Percentiles rank a stretch among this genome's conserved stretches.
Evolutionary conservation across 2,888 invertebrate species (phyloP).

Genomic region (Chrysotoxum bicinctum): DNA sequence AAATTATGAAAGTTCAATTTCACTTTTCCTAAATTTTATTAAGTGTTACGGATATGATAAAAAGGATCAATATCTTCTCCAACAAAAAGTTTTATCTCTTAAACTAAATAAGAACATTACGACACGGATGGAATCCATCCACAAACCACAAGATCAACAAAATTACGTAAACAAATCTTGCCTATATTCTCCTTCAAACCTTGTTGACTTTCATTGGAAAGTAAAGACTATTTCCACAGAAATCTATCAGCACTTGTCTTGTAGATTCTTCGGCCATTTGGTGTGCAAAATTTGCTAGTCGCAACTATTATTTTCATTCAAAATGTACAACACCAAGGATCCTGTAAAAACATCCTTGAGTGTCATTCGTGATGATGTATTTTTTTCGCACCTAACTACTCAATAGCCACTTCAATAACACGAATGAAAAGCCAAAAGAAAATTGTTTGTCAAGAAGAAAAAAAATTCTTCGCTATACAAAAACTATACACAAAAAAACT

Average conservation of each 20-base stretch:
- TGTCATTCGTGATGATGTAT: conserved; percentile 36
- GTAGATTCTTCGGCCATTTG: conserved; percentile 23
- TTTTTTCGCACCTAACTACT: conserved; percentile 63
- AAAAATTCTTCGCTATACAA: not conserved
- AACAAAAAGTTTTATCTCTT: too few species aligned
- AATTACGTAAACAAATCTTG: conserved; percentile 37
- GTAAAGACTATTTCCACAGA: conserved; percentile 11
- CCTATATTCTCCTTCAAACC: not conserved
- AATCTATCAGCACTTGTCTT: conserved; percentile 46
- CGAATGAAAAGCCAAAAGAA: conserved; percentile 35
- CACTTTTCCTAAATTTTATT: too few species aligned
- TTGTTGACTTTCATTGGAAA: conserved; percentile 32
- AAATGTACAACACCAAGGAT: conserved; percentile 60
- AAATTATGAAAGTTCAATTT: too few species aligned
- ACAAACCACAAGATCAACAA: conserved; percentile 9
- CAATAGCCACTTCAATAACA: conserved; percentile 70
- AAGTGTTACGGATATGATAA: too few species aligned
- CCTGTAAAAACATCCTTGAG: conserved; percentile 67
- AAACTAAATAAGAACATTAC: not conserved
- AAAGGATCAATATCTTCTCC: too few species aligned
- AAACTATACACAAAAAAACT: conserved; percentile 21
- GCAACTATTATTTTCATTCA: conserved; percentile 49
- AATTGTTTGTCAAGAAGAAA: conserved; percentile 1
- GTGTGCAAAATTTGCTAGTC: conserved; percentile 10
- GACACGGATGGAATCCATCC: too few species aligned